Percentiles rank a stretch among this genome's conserved stretches.
Conservation (phyloP, 2,113 vertebrate genomes). For the Rousettus leschenaultii region DNA sequence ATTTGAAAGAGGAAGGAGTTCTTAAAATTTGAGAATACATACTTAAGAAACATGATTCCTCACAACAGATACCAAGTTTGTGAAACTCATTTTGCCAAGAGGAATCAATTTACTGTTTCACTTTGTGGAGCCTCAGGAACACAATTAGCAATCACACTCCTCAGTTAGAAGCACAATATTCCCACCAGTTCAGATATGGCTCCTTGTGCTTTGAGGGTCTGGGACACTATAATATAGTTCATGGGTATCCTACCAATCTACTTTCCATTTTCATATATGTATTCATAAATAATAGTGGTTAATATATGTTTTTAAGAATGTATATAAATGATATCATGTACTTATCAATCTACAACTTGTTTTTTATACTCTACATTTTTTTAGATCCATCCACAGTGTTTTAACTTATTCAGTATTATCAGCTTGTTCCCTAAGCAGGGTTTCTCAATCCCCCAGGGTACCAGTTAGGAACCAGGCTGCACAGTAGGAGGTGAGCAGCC, state of each 20-base stretch:
- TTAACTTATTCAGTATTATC: not conserved
- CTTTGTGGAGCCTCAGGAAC: not conserved
- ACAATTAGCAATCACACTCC: not conserved
- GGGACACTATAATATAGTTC: not conserved
- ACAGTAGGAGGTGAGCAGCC: no score
- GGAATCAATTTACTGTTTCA: not conserved
- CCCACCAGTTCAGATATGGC: not conserved
- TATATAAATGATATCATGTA: not conserved
- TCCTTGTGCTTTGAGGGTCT: not conserved
- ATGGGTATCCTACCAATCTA: not conserved
- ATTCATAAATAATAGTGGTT: not conserved
- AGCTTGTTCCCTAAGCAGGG: not conserved
- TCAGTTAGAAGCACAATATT: not conserved
- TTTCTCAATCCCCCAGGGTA: no score
- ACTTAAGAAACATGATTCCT: not conserved
- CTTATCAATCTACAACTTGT: not conserved
- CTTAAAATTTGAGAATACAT: not conserved
- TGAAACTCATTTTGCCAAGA: not conserved
- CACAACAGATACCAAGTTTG: not conserved
- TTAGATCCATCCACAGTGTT: not conserved
- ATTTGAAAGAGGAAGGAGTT: not conserved
- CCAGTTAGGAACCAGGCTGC: no score
- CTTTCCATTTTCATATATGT: not conserved
- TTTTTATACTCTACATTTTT: constrained; percentile 7
- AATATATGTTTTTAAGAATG: constrained; percentile 4